Base-by-base conservation (phyloP, 1,140 invertebrate genomes). In the Bradynema listronoti region DNA sequence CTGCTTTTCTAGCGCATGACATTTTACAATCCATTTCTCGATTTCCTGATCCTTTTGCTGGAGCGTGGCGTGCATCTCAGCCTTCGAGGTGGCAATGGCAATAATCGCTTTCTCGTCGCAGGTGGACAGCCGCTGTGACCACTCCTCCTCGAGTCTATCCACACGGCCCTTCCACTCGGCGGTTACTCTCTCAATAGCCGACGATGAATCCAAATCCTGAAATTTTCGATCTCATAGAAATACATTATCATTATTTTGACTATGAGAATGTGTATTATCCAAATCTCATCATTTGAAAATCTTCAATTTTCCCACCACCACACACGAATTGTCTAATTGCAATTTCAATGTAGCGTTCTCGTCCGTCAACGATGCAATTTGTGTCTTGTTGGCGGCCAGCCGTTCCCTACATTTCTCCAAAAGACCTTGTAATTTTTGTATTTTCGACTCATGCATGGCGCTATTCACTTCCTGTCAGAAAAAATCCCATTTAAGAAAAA, bases 91-190 rank as follows among this genome's bases (percentile, higher is more conserved):
- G 34, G 69, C 69, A 19, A 72, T 67, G n/a, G 69, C 47, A 45
- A 69, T 62, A 25, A 58, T 16, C 19, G 65, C 55, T 2, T 67
- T 65, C 49, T 68, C 66, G 25, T 68, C 65, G 32, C 41, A 52
- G 6, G 25, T 24, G 27, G 32, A n/a, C 24, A 66, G 30, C 27
- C 54, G 25, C 24, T 58, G 6, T 1, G 51, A 56, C 39, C 49
- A 58, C 22, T 70, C 68, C 9, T 72, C 64, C 39, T 69, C 47
- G 36, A 65, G 33, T n/a, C 63, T 52, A 36, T 69, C 68, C n/a
- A 73, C 43, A 27, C 64, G 39, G n/a, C 72, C 71, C 33, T 69
- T 69, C 68, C 68, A 69, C 55, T 69, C 68, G 14, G 68, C 69
- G 33, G 47, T 67, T 14, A 69, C 42, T 25, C 56, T 32, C 33